Percentiles rank a stretch among this genome's conserved stretches.
Conservation (phyloP, 2,113 vertebrate genomes). For the Prionailurus viverrinus region DNA sequence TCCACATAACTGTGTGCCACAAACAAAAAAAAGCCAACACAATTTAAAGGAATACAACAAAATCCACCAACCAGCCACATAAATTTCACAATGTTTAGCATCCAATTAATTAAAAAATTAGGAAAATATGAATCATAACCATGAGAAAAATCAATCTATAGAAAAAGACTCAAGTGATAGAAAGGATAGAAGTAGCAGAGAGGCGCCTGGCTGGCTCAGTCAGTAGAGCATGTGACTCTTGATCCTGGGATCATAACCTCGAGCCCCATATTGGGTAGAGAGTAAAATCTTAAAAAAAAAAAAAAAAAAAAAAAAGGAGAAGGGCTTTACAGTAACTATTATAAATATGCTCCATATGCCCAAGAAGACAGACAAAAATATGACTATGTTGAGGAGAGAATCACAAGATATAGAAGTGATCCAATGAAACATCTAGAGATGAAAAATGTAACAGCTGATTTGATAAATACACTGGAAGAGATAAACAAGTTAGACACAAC, state of each 20-base stretch:
- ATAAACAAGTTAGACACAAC: background rate
- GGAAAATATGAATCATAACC: background rate
- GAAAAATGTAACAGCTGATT: background rate
- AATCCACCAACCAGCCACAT: background rate
- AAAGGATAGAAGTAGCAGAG: too few relatives aligned
- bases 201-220: background rate
- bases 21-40: slow-evolving; percentile 18
- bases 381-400: background rate
- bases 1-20: background rate
- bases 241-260: background rate
- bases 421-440: background rate
- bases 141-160: background rate
- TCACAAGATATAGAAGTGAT: background rate
- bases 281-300: background rate
- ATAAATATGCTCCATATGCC: background rate
- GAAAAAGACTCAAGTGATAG: background rate
- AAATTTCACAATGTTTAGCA: background rate
- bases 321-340: background rate
- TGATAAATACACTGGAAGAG: background rate
- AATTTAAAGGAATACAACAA: slow-evolving; percentile 1
- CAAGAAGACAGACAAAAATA: background rate
- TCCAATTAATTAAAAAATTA: background rate
- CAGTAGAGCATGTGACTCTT: background rate
- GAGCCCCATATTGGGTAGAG: background rate
- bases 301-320: background rate